These are phyloP conservation scores for Triplophysa yarkandensis DNA, from an alignment of 2,797 vertebrate genomes.

Conservation along the genomic window DNA sequence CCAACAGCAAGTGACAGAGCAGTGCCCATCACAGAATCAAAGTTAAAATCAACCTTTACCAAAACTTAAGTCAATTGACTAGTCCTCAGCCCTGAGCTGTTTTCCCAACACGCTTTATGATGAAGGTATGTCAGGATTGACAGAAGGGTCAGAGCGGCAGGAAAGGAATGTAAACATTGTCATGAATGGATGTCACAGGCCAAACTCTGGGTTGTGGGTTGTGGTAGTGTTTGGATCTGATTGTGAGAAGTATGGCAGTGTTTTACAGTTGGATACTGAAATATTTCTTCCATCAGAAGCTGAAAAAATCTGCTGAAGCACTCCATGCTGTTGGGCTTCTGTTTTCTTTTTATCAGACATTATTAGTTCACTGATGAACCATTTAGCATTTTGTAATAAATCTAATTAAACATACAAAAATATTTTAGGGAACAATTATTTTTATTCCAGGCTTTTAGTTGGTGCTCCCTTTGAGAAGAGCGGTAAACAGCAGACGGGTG, in stretches of 20 bases:
- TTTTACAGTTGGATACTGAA: conserved; percentile 19
- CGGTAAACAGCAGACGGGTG: conserved; percentile 82
- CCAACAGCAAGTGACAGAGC: neutral
- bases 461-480: conserved; percentile 84
- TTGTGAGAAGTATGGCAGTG: conserved; percentile 24
- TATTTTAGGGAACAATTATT: neutral
- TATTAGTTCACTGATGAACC: neutral
- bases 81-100: neutral
- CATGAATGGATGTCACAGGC: conserved; percentile 37
- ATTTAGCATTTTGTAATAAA: neutral
- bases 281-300: conserved; percentile 9
- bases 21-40: neutral
- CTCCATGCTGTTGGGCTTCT: conserved; percentile 1
- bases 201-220: conserved; percentile 48
- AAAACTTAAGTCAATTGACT: neutral
- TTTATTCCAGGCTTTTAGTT: conserved; percentile 78
- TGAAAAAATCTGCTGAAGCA: conserved; percentile 4
- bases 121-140: neutral
- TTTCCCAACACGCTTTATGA: neutral
- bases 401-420: neutral
- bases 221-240: conserved; percentile 34
- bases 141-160: conserved; percentile 15
- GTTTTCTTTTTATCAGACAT: neutral
- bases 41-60: neutral
- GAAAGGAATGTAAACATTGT: conserved; percentile 48